Percentiles rank a stretch among this genome's conserved stretches.
phyloP scores from a whole-genome alignment of 2,797 vertebrate genomes.

The Chelon labrosus region DNA sequence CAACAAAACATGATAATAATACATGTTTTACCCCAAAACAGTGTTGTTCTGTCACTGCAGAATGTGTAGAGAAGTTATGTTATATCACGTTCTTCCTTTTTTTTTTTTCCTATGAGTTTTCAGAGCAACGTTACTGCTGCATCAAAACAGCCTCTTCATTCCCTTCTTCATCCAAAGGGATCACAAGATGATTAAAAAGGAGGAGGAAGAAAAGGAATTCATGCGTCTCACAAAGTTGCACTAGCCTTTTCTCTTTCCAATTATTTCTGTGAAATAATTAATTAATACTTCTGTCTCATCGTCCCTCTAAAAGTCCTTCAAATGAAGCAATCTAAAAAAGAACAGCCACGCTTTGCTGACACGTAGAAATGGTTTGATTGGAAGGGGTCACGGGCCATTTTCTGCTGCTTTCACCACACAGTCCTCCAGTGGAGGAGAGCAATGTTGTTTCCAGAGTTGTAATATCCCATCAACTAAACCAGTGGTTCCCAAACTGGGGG shows the following conservation, averaged over 20 bases:
- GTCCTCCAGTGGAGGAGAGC: not conserved
- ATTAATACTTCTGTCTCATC: not conserved
- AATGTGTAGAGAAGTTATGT: not conserved
- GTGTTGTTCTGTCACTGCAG: not conserved
- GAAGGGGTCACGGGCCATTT: not conserved
- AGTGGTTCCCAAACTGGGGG: not conserved
- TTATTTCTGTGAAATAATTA: constrained; percentile 6
- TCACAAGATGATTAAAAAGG: constrained; percentile 9
- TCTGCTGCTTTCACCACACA: not conserved
- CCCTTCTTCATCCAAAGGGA: not conserved
- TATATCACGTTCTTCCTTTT: not conserved
- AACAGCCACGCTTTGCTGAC: not conserved
- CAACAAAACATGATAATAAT: not conserved
- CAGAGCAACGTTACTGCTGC: not conserved
- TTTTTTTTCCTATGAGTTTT: not conserved
- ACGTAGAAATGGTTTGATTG: too few species aligned
- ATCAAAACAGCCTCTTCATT: constrained; percentile 9
- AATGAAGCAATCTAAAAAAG: not conserved
- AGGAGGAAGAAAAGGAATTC: not conserved
- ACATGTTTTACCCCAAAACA: not conserved
- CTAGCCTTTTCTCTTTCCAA: not conserved
- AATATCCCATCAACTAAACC: too few species aligned
- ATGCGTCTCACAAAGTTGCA: not conserved
- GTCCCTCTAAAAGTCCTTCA: not conserved
- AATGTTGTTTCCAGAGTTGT: not conserved